A percentile compares a stretch with the other conserved stretches of the same genome.
These are phyloP conservation scores for Mythimna lalbum DNA, from an alignment of 2,888 invertebrate species.

Conservation along the genomic window DNA sequence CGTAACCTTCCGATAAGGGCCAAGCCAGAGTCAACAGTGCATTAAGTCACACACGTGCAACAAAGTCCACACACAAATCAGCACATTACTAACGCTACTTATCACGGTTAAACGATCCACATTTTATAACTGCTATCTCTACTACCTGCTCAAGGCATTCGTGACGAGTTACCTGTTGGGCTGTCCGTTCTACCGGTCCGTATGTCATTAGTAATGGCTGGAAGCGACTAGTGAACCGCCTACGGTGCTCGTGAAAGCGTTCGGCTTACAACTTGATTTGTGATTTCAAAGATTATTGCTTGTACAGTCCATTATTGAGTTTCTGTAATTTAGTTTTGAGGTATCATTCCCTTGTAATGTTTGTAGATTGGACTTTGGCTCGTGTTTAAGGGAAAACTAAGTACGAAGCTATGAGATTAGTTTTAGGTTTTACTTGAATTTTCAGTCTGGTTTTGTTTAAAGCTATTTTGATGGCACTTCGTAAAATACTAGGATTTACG, in stretches of 20 bases:
- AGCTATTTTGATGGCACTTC: too few species aligned
- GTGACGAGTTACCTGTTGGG: slow-evolving; percentile 45
- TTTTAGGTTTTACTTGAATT: not conserved
- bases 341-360: slow-evolving; percentile 70
- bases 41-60: not conserved
- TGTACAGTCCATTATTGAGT: slow-evolving; percentile 80
- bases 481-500: too few species aligned
- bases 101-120: slow-evolving; percentile 15
- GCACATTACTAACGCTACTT: slow-evolving; percentile 1
- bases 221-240: slow-evolving; percentile 86
- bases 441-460: not conserved
- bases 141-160: slow-evolving; percentile 38
- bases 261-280: slow-evolving; percentile 89
- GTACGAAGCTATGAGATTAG: not conserved
- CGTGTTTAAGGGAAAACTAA: slow-evolving; percentile 37
- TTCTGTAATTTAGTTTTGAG: slow-evolving; percentile 82
- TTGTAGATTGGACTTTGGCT: slow-evolving; percentile 52
- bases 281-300: slow-evolving; percentile 87
- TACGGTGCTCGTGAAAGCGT: slow-evolving; percentile 87
- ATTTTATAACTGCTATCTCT: slow-evolving; percentile 33
- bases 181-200: slow-evolving; percentile 53
- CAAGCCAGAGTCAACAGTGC: too few species aligned
- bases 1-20: too few species aligned
- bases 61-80: slow-evolving; percentile 8
- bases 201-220: slow-evolving; percentile 77